Evolutionary conservation across 2,888 invertebrate species (phyloP), one percentile per base, ranked within the genome.

Genomic region (Machimus atricapillus): DNA sequence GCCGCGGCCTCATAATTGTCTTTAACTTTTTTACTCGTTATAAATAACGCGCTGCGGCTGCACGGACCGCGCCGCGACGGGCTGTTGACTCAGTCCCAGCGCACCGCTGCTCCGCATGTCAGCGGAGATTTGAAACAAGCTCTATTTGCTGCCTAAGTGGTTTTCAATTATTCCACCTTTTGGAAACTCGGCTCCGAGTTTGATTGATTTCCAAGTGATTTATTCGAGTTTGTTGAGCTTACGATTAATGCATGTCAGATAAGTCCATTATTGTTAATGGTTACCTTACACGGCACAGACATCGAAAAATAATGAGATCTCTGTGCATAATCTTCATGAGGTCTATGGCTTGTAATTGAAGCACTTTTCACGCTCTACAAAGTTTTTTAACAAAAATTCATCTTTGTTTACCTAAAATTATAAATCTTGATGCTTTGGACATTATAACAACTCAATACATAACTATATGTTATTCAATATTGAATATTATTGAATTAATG

Each of bases 21-120:
- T 82, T 82, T 82, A 82, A 40, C 66, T 58, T 46, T 46, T 82
- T 37, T 56, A 12, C 27, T 66, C 66, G 16, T 82, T 82, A 82
- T 82, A 82, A 82, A 82, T 82, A 82, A 82, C 82, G 66, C 66
- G 12, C 27, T 27, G 9, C 66, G 66, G 66, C 66, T 66, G 66
- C 66, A 66, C 27, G 27, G 66, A 46, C 14, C 40, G 40, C 40
- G 58, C 23, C 23, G 58, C 23, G 46, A 52, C 46, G 46, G 66
- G 66, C 27, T 66, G 66, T 66, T 66, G 66, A 66, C 27, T 66
- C 23, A 66, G 66, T 23, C 66, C 19, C 19, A 23, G 27, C 66
- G 27, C n/a, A n/a, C 66, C 23, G 58, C 58, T 66, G 27, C 66
- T 27, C 66, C 23, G 0, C 66, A 12, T 66, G 66, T 66, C 66